Evolutionary conservation across 2,888 invertebrate species (phyloP).

Genomic region (Encarsia formosa): DNA sequence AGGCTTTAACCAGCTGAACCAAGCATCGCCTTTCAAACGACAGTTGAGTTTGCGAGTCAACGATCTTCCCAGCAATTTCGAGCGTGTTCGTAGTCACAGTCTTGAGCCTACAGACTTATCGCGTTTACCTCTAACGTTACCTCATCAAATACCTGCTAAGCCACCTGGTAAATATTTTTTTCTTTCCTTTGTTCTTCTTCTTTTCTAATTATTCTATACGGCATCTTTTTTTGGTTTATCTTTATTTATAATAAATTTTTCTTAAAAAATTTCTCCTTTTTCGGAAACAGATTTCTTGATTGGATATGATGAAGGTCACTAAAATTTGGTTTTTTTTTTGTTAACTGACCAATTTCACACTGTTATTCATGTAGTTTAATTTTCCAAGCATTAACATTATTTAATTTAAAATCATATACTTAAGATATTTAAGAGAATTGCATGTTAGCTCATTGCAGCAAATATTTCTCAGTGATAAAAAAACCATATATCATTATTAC

Average conservation of each 20-base stretch:
- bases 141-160: slow-evolving; percentile 49
- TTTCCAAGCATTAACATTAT: no score
- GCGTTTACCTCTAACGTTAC: slow-evolving; percentile 46
- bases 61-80: slow-evolving; percentile 92
- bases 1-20: slow-evolving; percentile 77
- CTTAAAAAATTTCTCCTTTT: not conserved
- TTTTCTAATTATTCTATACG: not conserved
- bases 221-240: not conserved
- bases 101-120: slow-evolving; percentile 51
- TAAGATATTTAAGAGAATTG: no score
- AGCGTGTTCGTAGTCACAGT: slow-evolving; percentile 61
- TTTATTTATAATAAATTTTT: not conserved
- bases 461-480: no score
- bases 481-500: no score
- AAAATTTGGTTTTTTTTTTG: no score
- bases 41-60: slow-evolving; percentile 92
- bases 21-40: slow-evolving; percentile 89
- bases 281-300: no score
- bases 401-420: no score
- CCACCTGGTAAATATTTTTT: slow-evolving; percentile 47
- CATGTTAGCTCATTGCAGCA: no score
- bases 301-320: no score
- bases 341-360: no score
- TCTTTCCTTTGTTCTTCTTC: not conserved
- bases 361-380: no score